These are phyloP conservation scores for Enteromius radiatus DNA, from an alignment of 2,797 vertebrate genomes.

Conservation along the genomic window DNA sequence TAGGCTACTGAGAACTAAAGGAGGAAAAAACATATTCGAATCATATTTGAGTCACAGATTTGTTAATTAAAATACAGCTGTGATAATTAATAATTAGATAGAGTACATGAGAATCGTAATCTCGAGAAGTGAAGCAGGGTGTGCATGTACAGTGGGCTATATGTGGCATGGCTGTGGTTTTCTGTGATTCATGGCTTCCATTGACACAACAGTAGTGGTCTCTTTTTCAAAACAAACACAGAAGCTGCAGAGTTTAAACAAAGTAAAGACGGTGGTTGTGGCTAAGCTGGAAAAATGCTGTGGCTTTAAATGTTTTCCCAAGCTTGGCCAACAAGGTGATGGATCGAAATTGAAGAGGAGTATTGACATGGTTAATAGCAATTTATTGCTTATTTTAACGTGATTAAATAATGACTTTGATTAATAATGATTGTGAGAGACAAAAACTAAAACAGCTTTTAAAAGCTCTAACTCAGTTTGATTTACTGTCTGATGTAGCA, in stretches of 20 bases:
- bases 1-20: neutral
- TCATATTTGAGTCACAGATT: neutral
- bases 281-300: conserved; percentile 35
- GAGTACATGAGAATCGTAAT: neutral
- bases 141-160: neutral
- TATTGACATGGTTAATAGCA: neutral
- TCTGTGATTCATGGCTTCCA: conserved; percentile 26
- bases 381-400: neutral
- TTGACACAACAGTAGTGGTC: conserved; percentile 42
- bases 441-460: neutral
- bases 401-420: conserved; percentile 2
- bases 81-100: neutral
- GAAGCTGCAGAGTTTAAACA: conserved; percentile 41
- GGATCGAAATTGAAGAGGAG: neutral
- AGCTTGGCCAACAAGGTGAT: neutral
- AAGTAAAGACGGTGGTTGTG: conserved; percentile 41
- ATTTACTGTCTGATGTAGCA: neutral
- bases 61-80: neutral
- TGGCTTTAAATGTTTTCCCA: conserved; percentile 37
- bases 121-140: neutral
- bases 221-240: conserved; percentile 45
- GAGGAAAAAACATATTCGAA: too few relatives aligned
- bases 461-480: neutral
- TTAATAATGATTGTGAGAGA: conserved; percentile 17
- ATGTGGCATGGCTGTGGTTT: conserved; percentile 19